These are phyloP conservation scores for Dromas ardeola DNA, from an alignment of 2,113 vertebrate genomes.

Conservation along the genomic window DNA sequence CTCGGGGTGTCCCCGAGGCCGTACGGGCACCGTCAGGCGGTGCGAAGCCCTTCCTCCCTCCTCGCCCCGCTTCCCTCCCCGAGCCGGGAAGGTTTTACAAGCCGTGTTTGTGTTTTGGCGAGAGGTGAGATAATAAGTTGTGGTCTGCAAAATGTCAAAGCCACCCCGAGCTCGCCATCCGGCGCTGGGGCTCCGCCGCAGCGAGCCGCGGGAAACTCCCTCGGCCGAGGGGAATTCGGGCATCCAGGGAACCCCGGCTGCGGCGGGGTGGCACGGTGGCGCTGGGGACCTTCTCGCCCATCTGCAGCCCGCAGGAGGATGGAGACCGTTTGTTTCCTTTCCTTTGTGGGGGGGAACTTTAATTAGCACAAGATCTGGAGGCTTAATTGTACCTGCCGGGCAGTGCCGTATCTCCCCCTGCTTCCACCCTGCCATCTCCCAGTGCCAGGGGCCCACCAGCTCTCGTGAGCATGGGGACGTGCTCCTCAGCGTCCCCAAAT, in stretches of 20 bases:
- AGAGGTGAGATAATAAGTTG: not conserved
- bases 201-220: not conserved
- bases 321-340: not conserved
- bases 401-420: not conserved
- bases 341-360: not conserved
- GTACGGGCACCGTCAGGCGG: fast-evolving
- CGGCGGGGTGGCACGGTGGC: fast-evolving
- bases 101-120: not conserved
- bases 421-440: not conserved
- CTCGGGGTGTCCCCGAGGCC: not conserved
- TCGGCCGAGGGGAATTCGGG: not conserved
- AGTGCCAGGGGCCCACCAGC: not conserved
- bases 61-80: not conserved
- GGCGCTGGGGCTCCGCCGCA: not conserved
- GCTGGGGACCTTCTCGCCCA: fast-evolving
- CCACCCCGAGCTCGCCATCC: not conserved
- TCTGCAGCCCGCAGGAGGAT: not conserved
- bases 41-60: not conserved
- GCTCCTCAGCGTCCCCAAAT: not conserved
- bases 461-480: fast-evolving
- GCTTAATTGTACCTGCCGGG: not conserved
- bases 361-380: not conserved
- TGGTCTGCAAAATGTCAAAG: conserved; percentile 3
- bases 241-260: fast-evolving
- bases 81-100: not conserved